A percentile compares a stretch with the other conserved stretches of the same genome.
Evolutionary conservation across 2,888 invertebrate genomes (phyloP).

Genomic region (Eupsilia transversa): DNA sequence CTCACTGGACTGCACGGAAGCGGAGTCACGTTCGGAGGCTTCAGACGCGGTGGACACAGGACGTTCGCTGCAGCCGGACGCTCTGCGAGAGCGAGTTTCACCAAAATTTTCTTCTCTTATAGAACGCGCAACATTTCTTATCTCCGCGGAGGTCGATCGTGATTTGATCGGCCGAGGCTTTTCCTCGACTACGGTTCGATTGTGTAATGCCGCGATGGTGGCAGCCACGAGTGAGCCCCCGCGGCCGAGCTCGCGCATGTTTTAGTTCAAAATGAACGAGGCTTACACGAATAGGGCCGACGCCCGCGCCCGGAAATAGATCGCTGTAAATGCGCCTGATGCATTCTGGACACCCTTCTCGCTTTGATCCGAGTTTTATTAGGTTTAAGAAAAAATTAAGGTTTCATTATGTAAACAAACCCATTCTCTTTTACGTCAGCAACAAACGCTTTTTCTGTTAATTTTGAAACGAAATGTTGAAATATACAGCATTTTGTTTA

Average conservation of each 20-base stretch:
- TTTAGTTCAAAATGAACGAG: conserved; percentile 87
- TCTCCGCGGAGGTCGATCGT: conserved; percentile 77
- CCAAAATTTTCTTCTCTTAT: conserved; percentile 75
- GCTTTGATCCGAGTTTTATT: conserved; percentile 82
- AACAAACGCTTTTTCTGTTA: conserved; percentile 58
- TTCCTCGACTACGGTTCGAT: conserved; percentile 82
- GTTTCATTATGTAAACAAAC: conserved; percentile 65
- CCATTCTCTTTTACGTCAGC: conserved; percentile 57
- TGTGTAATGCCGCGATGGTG: conserved; percentile 87
- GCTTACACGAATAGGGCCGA: conserved; percentile 86
- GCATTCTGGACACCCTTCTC: conserved; percentile 85
- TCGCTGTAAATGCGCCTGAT: conserved; percentile 84
- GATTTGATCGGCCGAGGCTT: conserved; percentile 81
- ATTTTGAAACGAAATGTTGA: conserved; percentile 57
- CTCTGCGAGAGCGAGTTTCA: conserved; percentile 79
- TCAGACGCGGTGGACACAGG: conserved; percentile 88
- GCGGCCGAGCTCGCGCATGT: conserved; percentile 90
- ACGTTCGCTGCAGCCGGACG: conserved; percentile 86
- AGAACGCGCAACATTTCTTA: conserved; percentile 76
- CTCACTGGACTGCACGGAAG: conserved; percentile 89
- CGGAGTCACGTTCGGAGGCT: conserved; percentile 87
- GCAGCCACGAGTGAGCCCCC: conserved; percentile 92
- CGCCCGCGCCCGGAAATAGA: conserved; percentile 89
- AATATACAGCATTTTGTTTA: conserved; percentile 67
- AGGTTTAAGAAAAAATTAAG: conserved; percentile 70